Evolutionary conservation across 1,140 invertebrate genomes (phyloP).

Genomic region (Lamellibrachia luymesi): DNA sequence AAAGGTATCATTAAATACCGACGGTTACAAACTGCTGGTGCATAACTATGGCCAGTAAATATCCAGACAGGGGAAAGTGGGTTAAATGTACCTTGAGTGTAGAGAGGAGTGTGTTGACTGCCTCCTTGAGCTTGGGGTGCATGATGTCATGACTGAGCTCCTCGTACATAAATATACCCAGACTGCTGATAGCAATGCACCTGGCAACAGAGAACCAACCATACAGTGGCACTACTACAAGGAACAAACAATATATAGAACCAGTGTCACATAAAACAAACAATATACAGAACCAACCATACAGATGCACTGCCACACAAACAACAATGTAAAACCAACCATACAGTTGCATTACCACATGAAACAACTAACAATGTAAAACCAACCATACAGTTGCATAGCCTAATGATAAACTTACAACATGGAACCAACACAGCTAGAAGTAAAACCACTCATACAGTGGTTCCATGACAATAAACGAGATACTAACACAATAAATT

Average conservation of each 20-base stretch:
- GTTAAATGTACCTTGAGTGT: conserved; percentile 70
- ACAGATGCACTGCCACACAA: not conserved
- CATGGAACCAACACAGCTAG: not conserved
- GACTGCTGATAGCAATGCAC: conserved; percentile 82
- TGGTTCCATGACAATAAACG: not conserved
- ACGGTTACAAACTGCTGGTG: no score
- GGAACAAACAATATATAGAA: not conserved
- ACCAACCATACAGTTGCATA: not conserved
- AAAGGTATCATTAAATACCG: no score
- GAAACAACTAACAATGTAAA: not conserved
- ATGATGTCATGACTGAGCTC: conserved; percentile 65
- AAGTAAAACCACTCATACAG: not conserved
- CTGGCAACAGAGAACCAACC: conserved; percentile 34
- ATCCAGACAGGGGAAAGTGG: not conserved
- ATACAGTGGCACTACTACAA: conserved; percentile 1
- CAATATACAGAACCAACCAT: not conserved
- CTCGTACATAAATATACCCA: conserved; percentile 82
- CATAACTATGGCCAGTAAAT: not conserved
- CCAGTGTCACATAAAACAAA: not conserved
- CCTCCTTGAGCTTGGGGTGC: conserved; percentile 76
- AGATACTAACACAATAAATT: not conserved
- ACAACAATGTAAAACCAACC: not conserved
- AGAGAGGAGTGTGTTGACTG: conserved; percentile 80
- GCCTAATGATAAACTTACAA: not conserved
- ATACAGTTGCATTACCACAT: not conserved